phyloP scores from a whole-genome alignment of 2,113 vertebrate genomes.

The Cyrtonyx montezumae region DNA sequence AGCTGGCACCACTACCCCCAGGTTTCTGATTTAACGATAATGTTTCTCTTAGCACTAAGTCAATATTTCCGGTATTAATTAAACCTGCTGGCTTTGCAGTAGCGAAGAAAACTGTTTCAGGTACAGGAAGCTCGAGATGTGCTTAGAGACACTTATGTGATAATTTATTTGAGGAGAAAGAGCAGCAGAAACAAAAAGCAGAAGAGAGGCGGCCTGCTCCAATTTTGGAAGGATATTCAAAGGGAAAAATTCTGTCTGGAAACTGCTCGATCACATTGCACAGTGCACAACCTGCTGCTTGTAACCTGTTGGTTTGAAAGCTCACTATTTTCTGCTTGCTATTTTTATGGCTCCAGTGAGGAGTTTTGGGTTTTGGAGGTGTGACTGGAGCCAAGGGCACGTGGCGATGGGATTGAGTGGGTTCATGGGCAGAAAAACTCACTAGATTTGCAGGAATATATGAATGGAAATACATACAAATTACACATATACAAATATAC shows the following conservation, averaged over 20 bases:
- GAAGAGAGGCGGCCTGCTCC: neutral
- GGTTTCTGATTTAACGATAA: slow-evolving; percentile 1
- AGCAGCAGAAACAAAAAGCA: neutral
- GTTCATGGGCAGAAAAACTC: neutral
- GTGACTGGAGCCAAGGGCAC: neutral
- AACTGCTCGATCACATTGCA: neutral
- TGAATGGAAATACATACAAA: neutral
- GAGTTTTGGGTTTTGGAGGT: neutral
- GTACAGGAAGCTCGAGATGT: slow-evolving; percentile 22
- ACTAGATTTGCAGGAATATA: neutral
- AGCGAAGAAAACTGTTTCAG: neutral
- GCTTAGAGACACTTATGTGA: neutral
- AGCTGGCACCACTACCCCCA: neutral
- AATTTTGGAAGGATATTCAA: neutral
- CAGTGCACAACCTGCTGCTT: neutral
- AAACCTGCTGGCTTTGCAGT: slow-evolving; percentile 7
- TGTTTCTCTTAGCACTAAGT: slow-evolving; percentile 7
- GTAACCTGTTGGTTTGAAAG: neutral
- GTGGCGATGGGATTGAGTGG: too few species aligned
- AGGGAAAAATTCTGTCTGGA: neutral
- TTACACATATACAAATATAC: neutral
- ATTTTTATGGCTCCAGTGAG: neutral
- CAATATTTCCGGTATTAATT: slow-evolving; percentile 51
- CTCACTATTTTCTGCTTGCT: neutral
- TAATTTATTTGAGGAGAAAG: neutral